Conservation (phyloP, 1,140 invertebrate genomes). For the Orius laevigatus region DNA sequence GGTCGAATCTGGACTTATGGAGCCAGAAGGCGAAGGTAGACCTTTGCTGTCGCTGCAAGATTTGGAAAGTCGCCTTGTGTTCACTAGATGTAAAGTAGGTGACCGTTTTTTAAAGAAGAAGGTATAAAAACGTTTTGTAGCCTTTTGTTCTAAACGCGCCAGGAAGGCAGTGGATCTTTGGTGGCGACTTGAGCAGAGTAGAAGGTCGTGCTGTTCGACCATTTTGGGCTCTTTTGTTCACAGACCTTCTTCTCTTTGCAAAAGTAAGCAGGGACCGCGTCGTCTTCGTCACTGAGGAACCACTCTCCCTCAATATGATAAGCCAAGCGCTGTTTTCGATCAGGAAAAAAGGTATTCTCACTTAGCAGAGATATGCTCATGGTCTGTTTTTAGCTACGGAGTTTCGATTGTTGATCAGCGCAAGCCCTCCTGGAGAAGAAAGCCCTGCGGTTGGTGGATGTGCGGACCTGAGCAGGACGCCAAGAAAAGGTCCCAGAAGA, state of each 20-base stretch:
- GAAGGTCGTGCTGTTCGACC: conserved; percentile 63
- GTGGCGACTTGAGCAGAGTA: conserved; percentile 61
- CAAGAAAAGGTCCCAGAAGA: conserved; percentile 40
- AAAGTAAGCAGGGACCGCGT: conserved; percentile 69
- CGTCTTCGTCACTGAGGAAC: conserved; percentile 71
- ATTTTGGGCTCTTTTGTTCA: conserved; percentile 69
- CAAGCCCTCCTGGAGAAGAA: conserved; percentile 40
- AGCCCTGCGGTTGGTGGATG: conserved; percentile 46
- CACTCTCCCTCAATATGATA: conserved; percentile 53
- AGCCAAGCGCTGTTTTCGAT: conserved; percentile 69
- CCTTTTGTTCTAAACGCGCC: conserved; percentile 64
- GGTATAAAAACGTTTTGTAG: conserved; percentile 23
- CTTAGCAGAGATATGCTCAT: neutral
- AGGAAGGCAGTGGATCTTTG: conserved; percentile 73
- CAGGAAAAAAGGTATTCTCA: conserved; percentile 51
- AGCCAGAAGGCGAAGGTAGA: conserved; percentile 58
- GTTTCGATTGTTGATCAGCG: conserved; percentile 40
- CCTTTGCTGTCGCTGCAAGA: conserved; percentile 63
- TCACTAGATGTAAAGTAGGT: conserved; percentile 63
- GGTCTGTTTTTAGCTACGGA: conserved; percentile 40
- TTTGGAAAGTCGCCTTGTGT: conserved; percentile 64
- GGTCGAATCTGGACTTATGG: conserved; percentile 63
- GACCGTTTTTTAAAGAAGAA: neutral
- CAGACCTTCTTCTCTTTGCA: conserved; percentile 65
- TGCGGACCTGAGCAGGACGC: conserved; percentile 35